Percentiles rank a stretch among this genome's conserved stretches.
Conservation (phyloP, 2,797 vertebrate species). For the Mallotus villosus region DNA sequence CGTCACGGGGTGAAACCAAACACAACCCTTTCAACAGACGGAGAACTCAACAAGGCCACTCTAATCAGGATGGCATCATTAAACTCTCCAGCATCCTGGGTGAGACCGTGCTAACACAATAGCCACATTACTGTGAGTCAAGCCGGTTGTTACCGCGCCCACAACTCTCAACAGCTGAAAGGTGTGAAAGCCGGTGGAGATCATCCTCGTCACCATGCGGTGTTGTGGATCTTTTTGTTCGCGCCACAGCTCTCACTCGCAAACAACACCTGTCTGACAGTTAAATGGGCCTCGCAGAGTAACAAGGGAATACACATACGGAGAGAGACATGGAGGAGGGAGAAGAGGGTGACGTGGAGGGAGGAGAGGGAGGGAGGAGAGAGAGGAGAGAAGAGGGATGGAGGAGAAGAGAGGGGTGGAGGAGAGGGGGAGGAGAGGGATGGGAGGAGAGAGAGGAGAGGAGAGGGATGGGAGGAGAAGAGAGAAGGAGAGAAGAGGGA, state of each 20-base stretch:
- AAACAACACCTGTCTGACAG: conserved; percentile 55
- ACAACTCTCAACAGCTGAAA: conserved; percentile 28
- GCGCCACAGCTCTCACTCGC: conserved; percentile 30
- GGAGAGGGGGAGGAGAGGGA: too few species aligned
- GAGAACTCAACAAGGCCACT: conserved; percentile 3
- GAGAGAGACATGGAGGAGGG: neutral
- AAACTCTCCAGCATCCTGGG: neutral
- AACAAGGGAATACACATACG: conserved; percentile 36
- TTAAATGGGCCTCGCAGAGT: conserved; percentile 46
- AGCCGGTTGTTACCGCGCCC: conserved; percentile 7
- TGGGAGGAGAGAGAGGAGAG: too few species aligned
- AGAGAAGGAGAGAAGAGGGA: too few species aligned
- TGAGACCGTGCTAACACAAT: too few species aligned
- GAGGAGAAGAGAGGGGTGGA: too few species aligned
- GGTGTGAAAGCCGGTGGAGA: conserved; percentile 36
- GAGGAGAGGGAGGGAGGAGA: conserved; percentile 3
- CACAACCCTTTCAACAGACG: conserved; percentile 32
- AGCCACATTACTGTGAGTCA: neutral
- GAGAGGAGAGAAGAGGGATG: too few species aligned
- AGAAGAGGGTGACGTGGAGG: neutral
- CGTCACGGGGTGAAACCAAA: too few species aligned
- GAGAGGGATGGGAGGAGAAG: too few species aligned
- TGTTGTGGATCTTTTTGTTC: conserved; percentile 19
- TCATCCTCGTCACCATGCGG: conserved; percentile 25
- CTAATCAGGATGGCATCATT: conserved; percentile 62